These are phyloP conservation scores for Zingel zingel DNA, from an alignment of 2,113 vertebrate species.

Conservation along the genomic window DNA sequence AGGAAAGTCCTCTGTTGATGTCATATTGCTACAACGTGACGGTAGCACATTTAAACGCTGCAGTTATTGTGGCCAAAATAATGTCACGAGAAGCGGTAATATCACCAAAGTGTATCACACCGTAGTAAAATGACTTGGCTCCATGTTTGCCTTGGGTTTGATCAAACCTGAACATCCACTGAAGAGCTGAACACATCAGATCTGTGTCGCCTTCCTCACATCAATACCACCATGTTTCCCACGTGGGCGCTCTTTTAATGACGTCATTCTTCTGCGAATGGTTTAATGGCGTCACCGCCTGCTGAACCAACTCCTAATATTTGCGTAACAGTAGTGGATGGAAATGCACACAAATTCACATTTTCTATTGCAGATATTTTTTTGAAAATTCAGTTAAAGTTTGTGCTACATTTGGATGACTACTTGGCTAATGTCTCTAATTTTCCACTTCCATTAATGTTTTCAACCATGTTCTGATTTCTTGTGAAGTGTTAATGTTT, in stretches of 20 bases:
- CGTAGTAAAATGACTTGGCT: background rate
- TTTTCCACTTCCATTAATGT: too few relatives aligned
- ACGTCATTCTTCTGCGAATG: too few relatives aligned
- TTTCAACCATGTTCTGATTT: too few relatives aligned
- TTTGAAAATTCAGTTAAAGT: too few relatives aligned
- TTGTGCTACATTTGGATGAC: too few relatives aligned
- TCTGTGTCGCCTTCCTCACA: background rate
- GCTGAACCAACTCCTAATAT: too few relatives aligned
- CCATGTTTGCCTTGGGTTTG: background rate
- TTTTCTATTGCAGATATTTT: background rate
- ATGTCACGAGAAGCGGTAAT: background rate
- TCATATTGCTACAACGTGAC: background rate
- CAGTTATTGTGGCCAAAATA: background rate
- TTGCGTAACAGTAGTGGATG: background rate
- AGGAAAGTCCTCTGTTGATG: too few relatives aligned
- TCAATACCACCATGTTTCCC: background rate
- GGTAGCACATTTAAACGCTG: fast-evolving
- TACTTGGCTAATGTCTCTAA: too few relatives aligned
- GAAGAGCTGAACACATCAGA: background rate
- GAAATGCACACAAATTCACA: background rate
- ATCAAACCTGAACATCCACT: background rate
- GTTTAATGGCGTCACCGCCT: too few relatives aligned
- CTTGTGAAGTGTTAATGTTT: too few relatives aligned
- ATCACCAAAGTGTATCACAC: background rate
- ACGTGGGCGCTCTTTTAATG: background rate